phyloP scores from a whole-genome alignment of 35 echinoderm and acorn worm genomes.

The Ophiothrix spiculata region DNA sequence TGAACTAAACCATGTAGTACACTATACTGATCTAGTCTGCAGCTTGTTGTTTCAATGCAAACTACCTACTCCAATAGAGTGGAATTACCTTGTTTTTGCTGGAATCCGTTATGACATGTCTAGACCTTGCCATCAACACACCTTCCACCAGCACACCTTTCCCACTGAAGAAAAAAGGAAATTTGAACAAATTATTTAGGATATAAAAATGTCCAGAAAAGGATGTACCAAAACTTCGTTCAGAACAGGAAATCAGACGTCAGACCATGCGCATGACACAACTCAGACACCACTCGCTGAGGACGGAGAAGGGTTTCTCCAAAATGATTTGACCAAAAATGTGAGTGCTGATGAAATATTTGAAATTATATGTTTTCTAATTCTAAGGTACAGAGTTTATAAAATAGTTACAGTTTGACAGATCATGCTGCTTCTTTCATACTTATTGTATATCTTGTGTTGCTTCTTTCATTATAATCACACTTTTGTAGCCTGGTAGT shows the following conservation, averaged over 20 bases:
- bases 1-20: too few species aligned
- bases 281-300: too few species aligned
- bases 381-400: neutral
- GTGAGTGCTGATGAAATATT: too few species aligned
- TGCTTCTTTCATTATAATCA: too few species aligned
- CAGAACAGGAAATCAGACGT: too few species aligned
- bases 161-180: conserved; percentile 54
- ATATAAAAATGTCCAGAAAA: neutral
- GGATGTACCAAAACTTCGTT: neutral
- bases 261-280: too few species aligned
- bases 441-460: neutral
- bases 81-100: conserved; percentile 36
- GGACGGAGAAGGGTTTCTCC: too few species aligned
- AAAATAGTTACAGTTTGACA: neutral
- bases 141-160: conserved; percentile 44
- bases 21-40: too few species aligned
- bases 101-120: conserved; percentile 55
- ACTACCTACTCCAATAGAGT: too few species aligned
- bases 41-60: too few species aligned
- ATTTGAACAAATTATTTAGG: neutral
- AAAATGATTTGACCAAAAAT: too few species aligned
- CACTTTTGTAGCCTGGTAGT: too few species aligned
- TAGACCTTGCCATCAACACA: conserved; percentile 25
- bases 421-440: neutral
- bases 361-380: neutral